Evolutionary conservation across 2,888 invertebrate species (phyloP), one percentile per base, ranked within the genome.

Genomic region (Uropetala carovei): DNA sequence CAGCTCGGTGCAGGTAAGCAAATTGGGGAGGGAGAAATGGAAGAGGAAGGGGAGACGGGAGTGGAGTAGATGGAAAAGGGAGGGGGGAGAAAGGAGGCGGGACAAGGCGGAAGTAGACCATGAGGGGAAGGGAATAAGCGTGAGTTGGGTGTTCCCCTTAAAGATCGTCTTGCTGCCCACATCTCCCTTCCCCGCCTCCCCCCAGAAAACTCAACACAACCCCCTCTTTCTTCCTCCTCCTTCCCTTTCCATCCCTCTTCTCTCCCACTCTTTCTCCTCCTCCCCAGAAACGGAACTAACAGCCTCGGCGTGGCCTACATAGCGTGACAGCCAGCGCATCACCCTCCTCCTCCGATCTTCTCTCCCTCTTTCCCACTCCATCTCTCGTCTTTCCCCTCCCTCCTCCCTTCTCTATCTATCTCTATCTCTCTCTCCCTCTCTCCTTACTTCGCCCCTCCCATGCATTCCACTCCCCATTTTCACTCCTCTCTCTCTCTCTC

Each of bases 261-360:
- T 59, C 22, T 27, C 59, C 75, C 75, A 18, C 75, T 27, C 75
- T 75, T 27, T 27, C 18, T 27, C 75, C 18, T 27, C 75, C 27
- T 30, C 56, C 22, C 58, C 89, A 89, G 60, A 89, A 89, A 89
- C 89, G 89, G 89, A 89, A 89, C 89, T 89, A 89, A 89, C 60
- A 89, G 64, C 27, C 84, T 5, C 58, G 30, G 9, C 89, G 64
- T 89, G 89, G 89, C 89, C 89, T 89, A 89, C 89, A 89, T 89
- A 60, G 86, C 86, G 57, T 64, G 59, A 16, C 83, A 57, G 83
- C 64, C 89, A 89, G 18, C 68, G 89, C 64, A 64, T 89, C 59
- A 16, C 59, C 10, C 27, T 27, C 59, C 16, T 18, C 2, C 27
- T 11, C 14, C 82, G 1, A 2, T 7, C 43, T 0, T 27, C 8